These are phyloP conservation scores for Chionoecetes opilio DNA, from an alignment of 1,140 invertebrate species.

Conservation along the genomic window DNA sequence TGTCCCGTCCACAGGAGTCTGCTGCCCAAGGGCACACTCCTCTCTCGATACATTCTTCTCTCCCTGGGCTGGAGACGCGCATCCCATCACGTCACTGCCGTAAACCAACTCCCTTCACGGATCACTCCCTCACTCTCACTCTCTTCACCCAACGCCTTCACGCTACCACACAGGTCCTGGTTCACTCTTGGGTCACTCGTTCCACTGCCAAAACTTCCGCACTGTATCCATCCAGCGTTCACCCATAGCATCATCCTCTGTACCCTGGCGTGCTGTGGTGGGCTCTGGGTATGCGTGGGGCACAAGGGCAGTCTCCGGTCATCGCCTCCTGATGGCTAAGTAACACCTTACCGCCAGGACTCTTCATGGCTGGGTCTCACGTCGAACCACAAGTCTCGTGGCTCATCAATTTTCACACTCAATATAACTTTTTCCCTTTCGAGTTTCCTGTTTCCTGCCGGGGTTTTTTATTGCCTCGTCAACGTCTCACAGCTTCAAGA, in stretches of 20 bases:
- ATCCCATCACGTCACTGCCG: slow-evolving; percentile 69
- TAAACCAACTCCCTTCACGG: slow-evolving; percentile 33
- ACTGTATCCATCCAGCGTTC: neutral
- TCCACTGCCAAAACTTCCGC: neutral
- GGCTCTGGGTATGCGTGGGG: neutral
- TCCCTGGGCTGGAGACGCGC: slow-evolving; percentile 34
- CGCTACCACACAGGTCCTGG: no score
- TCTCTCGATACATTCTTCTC: slow-evolving; percentile 73
- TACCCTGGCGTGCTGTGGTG: neutral
- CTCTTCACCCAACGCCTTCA: neutral
- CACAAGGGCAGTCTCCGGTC: neutral
- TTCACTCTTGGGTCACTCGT: neutral
- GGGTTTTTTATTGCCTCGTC: neutral
- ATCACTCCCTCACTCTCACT: slow-evolving; percentile 16
- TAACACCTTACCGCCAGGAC: neutral
- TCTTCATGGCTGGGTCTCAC: neutral
- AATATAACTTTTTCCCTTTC: neutral
- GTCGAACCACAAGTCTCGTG: neutral
- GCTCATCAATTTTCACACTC: no score
- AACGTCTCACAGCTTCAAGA: neutral
- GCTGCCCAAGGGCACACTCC: slow-evolving; percentile 70
- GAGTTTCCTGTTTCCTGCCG: neutral
- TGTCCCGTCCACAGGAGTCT: slow-evolving; percentile 64
- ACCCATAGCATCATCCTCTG: neutral
- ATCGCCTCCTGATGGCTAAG: neutral